Evolutionary conservation across 2,113 vertebrate species (phyloP), one percentile per base, ranked within the genome.

Genomic region (Anolis carolinensis): DNA sequence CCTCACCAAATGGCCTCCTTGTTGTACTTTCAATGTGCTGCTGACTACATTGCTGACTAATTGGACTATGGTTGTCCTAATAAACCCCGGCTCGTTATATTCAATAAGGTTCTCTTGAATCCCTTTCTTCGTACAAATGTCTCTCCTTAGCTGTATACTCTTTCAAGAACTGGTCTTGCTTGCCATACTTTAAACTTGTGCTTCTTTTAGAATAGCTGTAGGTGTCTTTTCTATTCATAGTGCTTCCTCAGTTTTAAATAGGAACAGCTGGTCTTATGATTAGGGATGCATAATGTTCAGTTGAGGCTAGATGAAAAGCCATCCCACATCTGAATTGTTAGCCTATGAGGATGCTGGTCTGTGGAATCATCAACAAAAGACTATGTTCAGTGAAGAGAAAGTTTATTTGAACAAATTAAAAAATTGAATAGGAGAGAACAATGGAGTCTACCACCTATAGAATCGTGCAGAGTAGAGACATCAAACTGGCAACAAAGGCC

Each of bases 161-260:
- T 55, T 75, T 21, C 50, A 68, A 55, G 14, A 84, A 59, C 25
- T 23, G 8, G 73, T 82, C 13, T 20, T 70, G 23, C 18, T 3
- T 52, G 2, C 7, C 87, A 36, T 52, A 71, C 52, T 72, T 81
- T 65, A 30, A 76, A 68, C 20, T 82, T 21, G 13, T 20, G 71
- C 5, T 16, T 81, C 36, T 85, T 81, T 85, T 70, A 79, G 21
- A 5, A 55, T 9, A 36, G 81, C 36, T 67, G 78, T 36, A n/a
- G 30, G 11, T 65, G 0, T 68, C 1, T 21, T 78, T 92, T 86
- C 86, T 72, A 72, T 92, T 83, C 34, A 87, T 62, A 76, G 3
- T 8, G 62, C 16, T 4, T 79, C 83, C 4, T 7, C 5, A 39
- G 2, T 63, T 81, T 63, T 55, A 86, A 86, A 86, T 84, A 63